These are phyloP conservation scores for Syndactyla subalaris DNA, from an alignment of 2,797 vertebrate species.

Conservation along the genomic window DNA sequence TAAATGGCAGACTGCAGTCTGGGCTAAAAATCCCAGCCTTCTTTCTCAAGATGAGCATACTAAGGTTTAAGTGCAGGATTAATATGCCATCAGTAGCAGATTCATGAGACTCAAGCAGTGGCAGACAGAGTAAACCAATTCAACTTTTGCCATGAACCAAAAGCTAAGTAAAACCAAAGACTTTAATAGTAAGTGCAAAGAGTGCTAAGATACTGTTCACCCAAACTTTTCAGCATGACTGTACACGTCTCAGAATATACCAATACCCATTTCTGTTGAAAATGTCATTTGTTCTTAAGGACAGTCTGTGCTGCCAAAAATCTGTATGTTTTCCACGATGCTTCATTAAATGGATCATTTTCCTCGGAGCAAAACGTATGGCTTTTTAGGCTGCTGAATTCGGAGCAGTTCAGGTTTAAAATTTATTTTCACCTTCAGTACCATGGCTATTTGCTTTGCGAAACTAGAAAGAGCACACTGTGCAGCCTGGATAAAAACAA, in stretches of 20 bases:
- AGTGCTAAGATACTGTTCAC: not conserved
- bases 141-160: not conserved
- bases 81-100: not conserved
- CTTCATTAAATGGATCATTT: not conserved
- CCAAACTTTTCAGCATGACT: not conserved
- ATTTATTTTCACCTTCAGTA: not conserved
- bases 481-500: not conserved
- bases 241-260: not conserved
- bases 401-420: not conserved
- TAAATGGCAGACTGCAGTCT: not conserved
- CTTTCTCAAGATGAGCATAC: not conserved
- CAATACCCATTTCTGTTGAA: not conserved
- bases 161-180: not conserved
- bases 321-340: not conserved
- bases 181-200: not conserved
- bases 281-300: constrained; percentile 9
- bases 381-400: not conserved
- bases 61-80: not conserved
- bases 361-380: not conserved
- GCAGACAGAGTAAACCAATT: not conserved
- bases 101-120: not conserved
- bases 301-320: constrained; percentile 21
- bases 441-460: not conserved
- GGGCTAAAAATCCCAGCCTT: not conserved
- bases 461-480: not conserved